Conservation (phyloP, 2,888 invertebrate species). For the Entomobrya multifasciata region DNA sequence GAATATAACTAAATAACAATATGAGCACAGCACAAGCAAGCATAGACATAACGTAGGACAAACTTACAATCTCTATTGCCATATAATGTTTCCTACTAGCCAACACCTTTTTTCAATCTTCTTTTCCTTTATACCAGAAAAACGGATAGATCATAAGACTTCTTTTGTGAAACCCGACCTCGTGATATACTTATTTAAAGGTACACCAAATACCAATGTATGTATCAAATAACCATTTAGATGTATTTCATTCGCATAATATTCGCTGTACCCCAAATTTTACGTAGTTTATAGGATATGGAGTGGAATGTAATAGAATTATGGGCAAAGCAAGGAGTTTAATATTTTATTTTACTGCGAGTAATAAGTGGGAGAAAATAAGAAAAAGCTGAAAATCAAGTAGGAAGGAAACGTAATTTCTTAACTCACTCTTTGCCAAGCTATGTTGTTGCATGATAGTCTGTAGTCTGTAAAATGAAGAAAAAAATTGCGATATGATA, state of each 20-base stretch:
- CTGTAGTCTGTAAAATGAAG: not conserved
- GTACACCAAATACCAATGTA: no score
- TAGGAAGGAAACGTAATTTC: conserved; percentile 21
- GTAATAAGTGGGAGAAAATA: not conserved
- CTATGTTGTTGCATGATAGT: not conserved
- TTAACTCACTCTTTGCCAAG: not conserved
- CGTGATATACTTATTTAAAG: conserved; percentile 36
- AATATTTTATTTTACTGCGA: not conserved
- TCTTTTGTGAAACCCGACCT: conserved; percentile 63
- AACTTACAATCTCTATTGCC: not conserved
- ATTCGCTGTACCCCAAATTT: not conserved
- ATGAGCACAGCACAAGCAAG: no score
- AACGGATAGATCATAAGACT: conserved; percentile 57
- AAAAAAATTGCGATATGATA: not conserved
- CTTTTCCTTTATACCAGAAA: conserved; percentile 5
- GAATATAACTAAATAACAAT: not conserved
- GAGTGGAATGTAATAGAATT: conserved; percentile 38
- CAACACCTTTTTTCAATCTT: conserved; percentile 45
- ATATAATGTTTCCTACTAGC: conserved; percentile 39
- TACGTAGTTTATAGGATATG: not conserved
- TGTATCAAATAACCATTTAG: conserved; percentile 41
- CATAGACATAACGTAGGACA: no score
- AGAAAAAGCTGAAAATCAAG: not conserved
- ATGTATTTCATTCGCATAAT: not conserved
- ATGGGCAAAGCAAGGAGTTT: not conserved